Evolutionary conservation across 2,888 invertebrate species (phyloP), one percentile per base, ranked within the genome.

Genomic region (Aleiodes testaceus): DNA sequence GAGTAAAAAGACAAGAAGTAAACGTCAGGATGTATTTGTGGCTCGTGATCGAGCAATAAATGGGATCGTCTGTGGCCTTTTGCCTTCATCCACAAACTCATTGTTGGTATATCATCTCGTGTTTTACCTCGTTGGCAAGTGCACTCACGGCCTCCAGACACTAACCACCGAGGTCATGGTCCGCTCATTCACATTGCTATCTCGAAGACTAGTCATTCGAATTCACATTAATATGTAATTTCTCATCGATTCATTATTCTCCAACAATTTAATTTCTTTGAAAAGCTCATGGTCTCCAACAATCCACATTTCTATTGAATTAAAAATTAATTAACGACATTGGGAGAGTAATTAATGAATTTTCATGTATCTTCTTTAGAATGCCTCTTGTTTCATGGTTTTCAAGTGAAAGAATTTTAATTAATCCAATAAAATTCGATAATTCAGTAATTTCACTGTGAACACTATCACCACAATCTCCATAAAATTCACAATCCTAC

Each of bases 141-240:
- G 70, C 61, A 70, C 30, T 66, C 45, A 49, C 47, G 53, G 49
- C 70, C 66, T 70, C 66, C 70, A 70, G 59, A 66, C 66, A 52
- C 36, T 42, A 66, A 42, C 65, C 50, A 18, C 36, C 18, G 70
- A 73, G 73, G 73, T 73, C 73, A 73, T 36, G 73, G 70, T 73
- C 70, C 14, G 11, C 47, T 52, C 53, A 20, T 64, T 70, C 64
- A 30, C 70, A 11, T 66, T 47, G 16, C 42, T 59, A 18, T n/a
- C 2, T 18, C 59, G 44, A 68, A 65, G 68, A 70, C 70, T 70
- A 70, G 64, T 69, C 66, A n/a, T 49, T 16, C 16, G 14, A 49
- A 16, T 49, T 5, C 14, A 7, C 6, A n/a, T 49, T 14, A 49
- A 12, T 49, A n/a, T 16, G 4, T n/a, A n/a, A 16, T 49, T 49